Conservation (phyloP, 1,140 invertebrate species). For the Metaphire vulgaris region DNA sequence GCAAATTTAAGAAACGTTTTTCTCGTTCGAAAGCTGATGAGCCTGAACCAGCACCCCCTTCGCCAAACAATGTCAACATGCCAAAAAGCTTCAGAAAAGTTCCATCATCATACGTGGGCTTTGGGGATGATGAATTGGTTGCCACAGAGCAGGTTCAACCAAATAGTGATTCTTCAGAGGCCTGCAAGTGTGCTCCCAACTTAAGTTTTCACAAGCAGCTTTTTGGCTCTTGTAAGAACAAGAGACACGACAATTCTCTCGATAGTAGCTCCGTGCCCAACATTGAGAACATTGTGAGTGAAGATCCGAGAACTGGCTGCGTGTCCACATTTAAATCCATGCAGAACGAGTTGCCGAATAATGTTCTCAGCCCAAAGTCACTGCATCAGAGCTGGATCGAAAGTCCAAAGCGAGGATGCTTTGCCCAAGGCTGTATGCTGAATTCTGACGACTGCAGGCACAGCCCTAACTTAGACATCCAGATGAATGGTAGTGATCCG, state of each 20-base stretch:
- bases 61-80: neutral
- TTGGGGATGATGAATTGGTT: neutral
- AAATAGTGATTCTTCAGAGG: neutral
- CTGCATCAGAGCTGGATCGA: neutral
- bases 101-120: neutral
- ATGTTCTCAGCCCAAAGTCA: neutral
- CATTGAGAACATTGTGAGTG: neutral
- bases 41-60: neutral
- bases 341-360: too few species aligned
- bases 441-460: neutral
- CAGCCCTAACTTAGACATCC: neutral
- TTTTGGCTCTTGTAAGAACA: neutral
- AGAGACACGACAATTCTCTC: neutral
- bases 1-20: neutral
- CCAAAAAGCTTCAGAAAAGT: neutral
- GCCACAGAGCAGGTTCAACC: neutral
- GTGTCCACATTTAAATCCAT: neutral
- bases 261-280: neutral
- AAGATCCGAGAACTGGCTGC: too few species aligned
- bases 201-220: neutral
- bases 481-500: too few species aligned
- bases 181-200: neutral
- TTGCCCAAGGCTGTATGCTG: neutral
- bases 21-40: neutral
- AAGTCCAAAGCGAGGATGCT: neutral